phyloP scores from a whole-genome alignment of 1,140 invertebrate species.

The Spodoptera litura region DNA sequence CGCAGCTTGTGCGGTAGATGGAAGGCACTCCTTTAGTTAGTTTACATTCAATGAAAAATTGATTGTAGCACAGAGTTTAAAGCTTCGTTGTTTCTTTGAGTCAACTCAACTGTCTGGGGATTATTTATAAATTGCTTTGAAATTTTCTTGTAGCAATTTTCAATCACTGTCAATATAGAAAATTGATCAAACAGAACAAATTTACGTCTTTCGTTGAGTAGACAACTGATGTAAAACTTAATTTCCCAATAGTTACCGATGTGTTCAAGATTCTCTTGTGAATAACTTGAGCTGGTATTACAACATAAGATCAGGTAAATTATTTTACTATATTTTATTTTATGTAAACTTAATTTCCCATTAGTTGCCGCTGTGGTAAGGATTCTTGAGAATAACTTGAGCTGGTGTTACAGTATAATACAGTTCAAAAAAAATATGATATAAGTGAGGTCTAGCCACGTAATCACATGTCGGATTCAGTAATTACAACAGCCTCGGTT shows the following conservation, averaged over 20 bases:
- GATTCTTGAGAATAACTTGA: no score
- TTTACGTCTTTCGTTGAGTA: constrained; percentile 6
- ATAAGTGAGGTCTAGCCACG: not conserved
- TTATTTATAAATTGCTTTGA: constrained; percentile 42
- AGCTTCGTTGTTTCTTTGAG: constrained; percentile 43
- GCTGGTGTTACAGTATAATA: no score
- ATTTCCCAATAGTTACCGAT: not conserved
- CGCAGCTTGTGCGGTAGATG: not conserved
- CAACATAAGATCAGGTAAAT: no score
- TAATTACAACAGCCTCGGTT: constrained; percentile 9
- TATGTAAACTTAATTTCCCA: not conserved
- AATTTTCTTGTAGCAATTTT: constrained; percentile 30
- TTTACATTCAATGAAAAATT: constrained; percentile 41
- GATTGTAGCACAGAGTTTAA: constrained; percentile 35
- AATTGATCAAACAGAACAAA: constrained; percentile 24
- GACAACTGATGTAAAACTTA: not conserved
- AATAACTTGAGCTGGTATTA: no score
- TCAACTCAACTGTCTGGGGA: constrained; percentile 17
- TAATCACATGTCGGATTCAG: constrained; percentile 4
- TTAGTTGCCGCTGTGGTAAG: no score
- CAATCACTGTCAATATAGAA: constrained; percentile 37
- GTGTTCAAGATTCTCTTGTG: no score
- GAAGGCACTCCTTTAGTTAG: constrained; percentile 20
- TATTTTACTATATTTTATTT: not conserved
- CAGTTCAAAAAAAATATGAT: not conserved